phyloP scores from a whole-genome alignment of 64 coral and sea anemone species.

The Actinia equina region DNA sequence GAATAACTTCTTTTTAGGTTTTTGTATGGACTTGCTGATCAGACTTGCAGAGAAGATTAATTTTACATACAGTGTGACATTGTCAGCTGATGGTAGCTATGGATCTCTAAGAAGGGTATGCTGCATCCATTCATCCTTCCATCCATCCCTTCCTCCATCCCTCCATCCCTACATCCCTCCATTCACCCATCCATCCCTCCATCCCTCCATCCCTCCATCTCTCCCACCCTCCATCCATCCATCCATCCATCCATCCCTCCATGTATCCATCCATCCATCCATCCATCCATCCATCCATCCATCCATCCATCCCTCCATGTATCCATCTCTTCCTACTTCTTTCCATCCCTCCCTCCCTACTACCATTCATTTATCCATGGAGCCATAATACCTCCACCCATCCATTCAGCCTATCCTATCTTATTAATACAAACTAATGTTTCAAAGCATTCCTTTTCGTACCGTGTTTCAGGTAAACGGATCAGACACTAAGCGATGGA shows the following conservation, averaged over 20 bases:
- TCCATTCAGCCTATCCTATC: no score
- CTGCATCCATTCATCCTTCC: not conserved
- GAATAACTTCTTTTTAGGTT: slow-evolving; percentile 52
- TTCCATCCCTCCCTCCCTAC: no score
- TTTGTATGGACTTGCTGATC: slow-evolving; percentile 89
- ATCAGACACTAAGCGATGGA: slow-evolving; percentile 77
- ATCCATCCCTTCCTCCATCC: not conserved
- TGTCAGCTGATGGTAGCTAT: slow-evolving; percentile 89
- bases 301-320: no score
- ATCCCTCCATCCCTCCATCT: no score
- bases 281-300: no score
- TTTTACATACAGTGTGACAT: slow-evolving; percentile 72
- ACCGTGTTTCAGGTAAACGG: slow-evolving; percentile 63
- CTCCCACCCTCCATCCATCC: no score
- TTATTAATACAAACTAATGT: no score
- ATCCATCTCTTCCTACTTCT: no score
- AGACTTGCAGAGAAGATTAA: slow-evolving; percentile 83
- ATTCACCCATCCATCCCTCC: not conserved
- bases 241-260: no score
- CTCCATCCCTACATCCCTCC: not conserved
- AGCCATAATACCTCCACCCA: no score
- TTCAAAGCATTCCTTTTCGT: not conserved
- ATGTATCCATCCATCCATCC: no score
- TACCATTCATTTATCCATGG: no score
- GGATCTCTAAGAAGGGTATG: slow-evolving; percentile 81